Evolutionary conservation across 2,888 invertebrate genomes (phyloP).

Genomic region (Philonicus albiceps): DNA sequence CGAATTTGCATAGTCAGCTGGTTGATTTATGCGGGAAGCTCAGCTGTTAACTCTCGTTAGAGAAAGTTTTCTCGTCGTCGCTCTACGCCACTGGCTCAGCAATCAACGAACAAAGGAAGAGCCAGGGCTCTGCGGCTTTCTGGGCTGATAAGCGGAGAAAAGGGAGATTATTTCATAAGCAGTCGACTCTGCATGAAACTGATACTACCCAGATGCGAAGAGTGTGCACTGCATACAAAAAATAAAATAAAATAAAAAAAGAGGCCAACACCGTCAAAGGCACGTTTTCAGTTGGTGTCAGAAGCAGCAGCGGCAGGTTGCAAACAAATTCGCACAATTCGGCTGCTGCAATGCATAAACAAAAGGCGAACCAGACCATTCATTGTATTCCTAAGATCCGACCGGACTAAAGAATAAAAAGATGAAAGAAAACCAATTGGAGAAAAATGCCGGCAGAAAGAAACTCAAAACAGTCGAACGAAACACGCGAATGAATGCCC

Average conservation of each 20-base stretch:
- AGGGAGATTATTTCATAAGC: neutral
- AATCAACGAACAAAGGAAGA: neutral
- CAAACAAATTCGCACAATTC: neutral
- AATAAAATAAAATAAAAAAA: too few species aligned
- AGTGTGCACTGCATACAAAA: neutral
- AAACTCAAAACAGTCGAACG: neutral
- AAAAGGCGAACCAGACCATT: neutral
- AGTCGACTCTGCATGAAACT: neutral
- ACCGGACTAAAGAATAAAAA: neutral
- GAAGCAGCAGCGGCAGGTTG: neutral
- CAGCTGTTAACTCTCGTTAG: conserved; percentile 7
- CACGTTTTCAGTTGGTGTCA: neutral
- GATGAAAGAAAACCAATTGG: neutral
- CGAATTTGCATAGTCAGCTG: conserved; percentile 29
- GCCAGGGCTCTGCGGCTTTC: neutral
- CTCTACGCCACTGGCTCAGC: neutral
- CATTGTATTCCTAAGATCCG: neutral
- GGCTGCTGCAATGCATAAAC: neutral
- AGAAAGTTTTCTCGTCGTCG: conserved; percentile 1
- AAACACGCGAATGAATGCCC: neutral
- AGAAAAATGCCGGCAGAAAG: neutral
- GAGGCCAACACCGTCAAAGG: neutral
- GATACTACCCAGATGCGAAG: neutral
- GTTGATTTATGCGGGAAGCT: neutral
- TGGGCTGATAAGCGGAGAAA: neutral